phyloP scores from a whole-genome alignment of 2,797 vertebrate genomes.

The Scolopax bukidnonensis region DNA sequence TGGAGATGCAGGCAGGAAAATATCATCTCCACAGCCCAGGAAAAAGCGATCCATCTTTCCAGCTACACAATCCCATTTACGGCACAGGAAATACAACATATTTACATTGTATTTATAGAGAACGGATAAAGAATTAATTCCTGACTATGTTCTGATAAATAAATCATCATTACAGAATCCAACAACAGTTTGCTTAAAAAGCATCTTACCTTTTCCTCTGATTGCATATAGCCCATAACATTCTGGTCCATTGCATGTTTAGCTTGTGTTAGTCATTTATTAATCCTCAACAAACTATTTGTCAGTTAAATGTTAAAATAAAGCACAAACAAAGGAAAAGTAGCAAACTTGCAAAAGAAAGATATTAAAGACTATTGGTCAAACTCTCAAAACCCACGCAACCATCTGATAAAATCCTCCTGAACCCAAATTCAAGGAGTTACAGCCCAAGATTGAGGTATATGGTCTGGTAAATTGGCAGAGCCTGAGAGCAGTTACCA shows the following conservation, averaged over 20 bases:
- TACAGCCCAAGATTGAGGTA: not conserved
- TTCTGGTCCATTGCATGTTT: not conserved
- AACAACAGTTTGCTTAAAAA: not conserved
- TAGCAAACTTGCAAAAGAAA: not conserved
- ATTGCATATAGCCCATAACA: not conserved
- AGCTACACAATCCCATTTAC: not conserved
- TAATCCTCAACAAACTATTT: conserved; percentile 26
- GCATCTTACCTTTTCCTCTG: not conserved
- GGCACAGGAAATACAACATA: accelerated
- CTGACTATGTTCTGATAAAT: not conserved
- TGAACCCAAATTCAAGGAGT: conserved; percentile 1
- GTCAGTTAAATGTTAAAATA: conserved; percentile 31
- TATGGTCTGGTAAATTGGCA: conserved; percentile 51
- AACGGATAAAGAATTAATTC: not conserved
- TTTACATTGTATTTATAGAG: not conserved
- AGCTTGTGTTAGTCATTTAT: conserved; percentile 19
- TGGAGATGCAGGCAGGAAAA: not conserved
- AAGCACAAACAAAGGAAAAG: not conserved
- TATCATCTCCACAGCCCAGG: not conserved
- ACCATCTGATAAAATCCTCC: conserved; percentile 27
- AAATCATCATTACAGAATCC: not conserved
- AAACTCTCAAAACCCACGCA: not conserved
- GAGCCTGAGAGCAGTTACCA: conserved; percentile 59
- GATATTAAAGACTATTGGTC: not conserved
- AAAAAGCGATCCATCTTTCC: not conserved